Percentiles rank a stretch among this genome's conserved stretches.
Evolutionary conservation across 2,888 invertebrate genomes (phyloP).

Genomic region (Mesochorus sp.): DNA sequence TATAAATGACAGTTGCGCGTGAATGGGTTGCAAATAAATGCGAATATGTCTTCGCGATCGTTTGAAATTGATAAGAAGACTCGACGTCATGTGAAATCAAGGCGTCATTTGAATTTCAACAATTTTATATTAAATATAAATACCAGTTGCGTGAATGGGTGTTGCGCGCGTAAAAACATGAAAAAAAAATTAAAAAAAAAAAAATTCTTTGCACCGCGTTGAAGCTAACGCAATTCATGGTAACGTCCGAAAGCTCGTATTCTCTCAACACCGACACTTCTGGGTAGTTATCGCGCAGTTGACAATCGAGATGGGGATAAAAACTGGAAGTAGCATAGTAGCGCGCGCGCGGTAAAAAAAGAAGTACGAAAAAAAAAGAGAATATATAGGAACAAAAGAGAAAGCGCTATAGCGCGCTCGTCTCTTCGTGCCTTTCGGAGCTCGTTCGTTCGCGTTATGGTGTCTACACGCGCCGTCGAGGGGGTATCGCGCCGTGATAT

Average conservation of each 20-base stretch:
- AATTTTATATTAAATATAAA: no score
- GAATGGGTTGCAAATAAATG: no score
- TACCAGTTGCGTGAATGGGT: no score
- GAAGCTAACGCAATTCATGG: not conserved
- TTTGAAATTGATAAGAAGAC: no score
- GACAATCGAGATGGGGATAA: constrained; percentile 22
- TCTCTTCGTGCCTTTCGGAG: not conserved
- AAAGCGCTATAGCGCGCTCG: not conserved
- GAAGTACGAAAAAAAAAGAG: no score
- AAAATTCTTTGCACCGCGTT: no score
- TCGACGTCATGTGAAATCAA: no score
- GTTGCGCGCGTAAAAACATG: not conserved
- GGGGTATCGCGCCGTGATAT: constrained; percentile 45
- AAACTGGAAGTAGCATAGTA: constrained; percentile 55
- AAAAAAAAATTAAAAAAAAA: not conserved
- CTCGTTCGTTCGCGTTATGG: constrained; percentile 39
- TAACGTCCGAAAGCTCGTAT: not conserved
- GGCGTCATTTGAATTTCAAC: no score
- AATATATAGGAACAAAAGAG: constrained; percentile 52
- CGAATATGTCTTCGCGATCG: no score
- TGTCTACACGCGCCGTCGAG: constrained; percentile 17
- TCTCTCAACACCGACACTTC: constrained; percentile 9
- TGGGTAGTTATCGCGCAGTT: constrained; percentile 35
- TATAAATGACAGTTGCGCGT: no score
- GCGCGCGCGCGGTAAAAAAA: no score